These are phyloP conservation scores for Actinernus sp. DNA, from an alignment of 92 coral and sea anemone species.

Conservation along the genomic window DNA sequence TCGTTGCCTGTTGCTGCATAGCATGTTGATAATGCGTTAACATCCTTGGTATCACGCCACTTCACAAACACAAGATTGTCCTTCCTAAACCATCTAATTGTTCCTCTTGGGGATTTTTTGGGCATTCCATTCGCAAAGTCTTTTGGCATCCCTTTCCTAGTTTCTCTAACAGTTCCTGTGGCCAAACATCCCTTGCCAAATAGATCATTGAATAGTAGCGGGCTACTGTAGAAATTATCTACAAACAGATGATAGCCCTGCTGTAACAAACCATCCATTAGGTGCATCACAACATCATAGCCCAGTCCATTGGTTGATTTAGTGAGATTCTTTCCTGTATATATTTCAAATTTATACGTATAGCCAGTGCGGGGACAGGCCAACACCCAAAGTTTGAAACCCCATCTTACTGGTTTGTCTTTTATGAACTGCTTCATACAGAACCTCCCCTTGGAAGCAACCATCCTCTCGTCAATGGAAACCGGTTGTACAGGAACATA, in stretches of 20 bases:
- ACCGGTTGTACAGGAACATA: conserved; percentile 15
- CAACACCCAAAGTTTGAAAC: conserved; percentile 50
- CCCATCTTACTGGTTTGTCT: conserved; percentile 38
- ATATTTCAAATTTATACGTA: conserved; percentile 42
- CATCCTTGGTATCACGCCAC: conserved; percentile 43
- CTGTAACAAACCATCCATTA: conserved; percentile 10
- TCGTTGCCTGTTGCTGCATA: conserved; percentile 30
- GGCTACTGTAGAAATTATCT: conserved; percentile 56
- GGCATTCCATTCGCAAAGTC: conserved; percentile 6
- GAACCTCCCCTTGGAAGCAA: conserved; percentile 48
- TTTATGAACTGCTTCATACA: conserved; percentile 45
- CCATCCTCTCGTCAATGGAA: conserved; percentile 41
- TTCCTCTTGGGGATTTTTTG: conserved; percentile 16
- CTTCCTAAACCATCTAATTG: conserved; percentile 26
- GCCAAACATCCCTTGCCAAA: conserved; percentile 18
- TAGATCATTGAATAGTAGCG: conserved; percentile 17
- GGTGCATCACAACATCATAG: conserved; percentile 38
- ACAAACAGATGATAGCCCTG: conserved; percentile 47
- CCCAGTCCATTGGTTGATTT: conserved; percentile 33
- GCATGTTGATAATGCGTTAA: conserved; percentile 24
- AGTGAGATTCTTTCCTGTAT: conserved; percentile 32
- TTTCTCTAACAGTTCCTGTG: conserved; percentile 61
- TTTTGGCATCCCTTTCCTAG: conserved; percentile 48
- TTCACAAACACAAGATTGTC: neutral
- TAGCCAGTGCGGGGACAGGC: conserved; percentile 26